Evolutionary conservation across 2,797 vertebrate genomes (phyloP).

Genomic region (Scarus forsteni): DNA sequence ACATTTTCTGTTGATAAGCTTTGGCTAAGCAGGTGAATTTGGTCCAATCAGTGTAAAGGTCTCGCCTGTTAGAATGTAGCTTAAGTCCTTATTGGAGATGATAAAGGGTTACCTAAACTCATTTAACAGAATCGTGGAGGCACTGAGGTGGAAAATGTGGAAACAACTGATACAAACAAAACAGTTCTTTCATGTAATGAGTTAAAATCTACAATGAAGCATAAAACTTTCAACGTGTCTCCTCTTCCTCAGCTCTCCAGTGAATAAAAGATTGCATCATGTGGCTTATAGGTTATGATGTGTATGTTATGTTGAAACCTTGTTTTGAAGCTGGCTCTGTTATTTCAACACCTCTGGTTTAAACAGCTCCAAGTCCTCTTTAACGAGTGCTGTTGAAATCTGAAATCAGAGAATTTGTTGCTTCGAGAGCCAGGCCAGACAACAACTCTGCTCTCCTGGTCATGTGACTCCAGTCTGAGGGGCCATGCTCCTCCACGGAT

Average conservation of each 20-base stretch:
- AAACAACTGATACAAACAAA: not conserved
- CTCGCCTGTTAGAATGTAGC: not conserved
- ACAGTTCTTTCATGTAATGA: not conserved
- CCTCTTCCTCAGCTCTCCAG: not conserved
- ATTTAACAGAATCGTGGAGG: not conserved
- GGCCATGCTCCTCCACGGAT: slow-evolving; percentile 66
- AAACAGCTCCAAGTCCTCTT: slow-evolving; percentile 45
- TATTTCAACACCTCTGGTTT: slow-evolving; percentile 46
- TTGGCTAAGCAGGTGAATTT: not conserved
- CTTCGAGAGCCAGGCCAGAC: slow-evolving; percentile 63
- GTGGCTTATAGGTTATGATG: not conserved
- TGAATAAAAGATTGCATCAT: not conserved
- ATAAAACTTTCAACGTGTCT: too few relatives aligned
- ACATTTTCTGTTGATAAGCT: too few relatives aligned
- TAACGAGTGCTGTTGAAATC: slow-evolving; percentile 70
- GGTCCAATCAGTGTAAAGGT: not conserved
- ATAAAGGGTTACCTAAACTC: not conserved
- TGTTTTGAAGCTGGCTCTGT: slow-evolving; percentile 4
- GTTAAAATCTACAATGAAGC: not conserved
- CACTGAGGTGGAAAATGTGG: not conserved
- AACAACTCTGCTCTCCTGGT: slow-evolving; percentile 64
- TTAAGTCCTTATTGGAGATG: too few relatives aligned
- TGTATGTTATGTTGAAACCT: slow-evolving; percentile 12
- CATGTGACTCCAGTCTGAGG: slow-evolving; percentile 74
- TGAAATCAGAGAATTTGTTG: slow-evolving; percentile 76